Percentiles rank a stretch among this genome's conserved stretches.
Evolutionary conservation across 2,888 invertebrate species (phyloP).

Genomic region (Lasioglossum vierecki): DNA sequence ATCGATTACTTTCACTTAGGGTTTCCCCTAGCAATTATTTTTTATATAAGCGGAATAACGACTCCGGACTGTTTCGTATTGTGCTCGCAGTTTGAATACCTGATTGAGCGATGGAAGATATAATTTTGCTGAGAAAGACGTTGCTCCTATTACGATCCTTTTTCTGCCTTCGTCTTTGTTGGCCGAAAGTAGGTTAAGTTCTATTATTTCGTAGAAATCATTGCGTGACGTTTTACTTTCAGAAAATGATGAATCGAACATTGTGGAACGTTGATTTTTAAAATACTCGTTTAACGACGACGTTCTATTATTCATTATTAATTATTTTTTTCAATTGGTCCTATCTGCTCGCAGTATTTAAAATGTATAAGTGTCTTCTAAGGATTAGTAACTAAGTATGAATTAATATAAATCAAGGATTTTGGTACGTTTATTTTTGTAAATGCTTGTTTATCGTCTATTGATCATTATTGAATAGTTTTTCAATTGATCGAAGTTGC

Average conservation of each 20-base stretch:
- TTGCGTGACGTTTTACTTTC: neutral
- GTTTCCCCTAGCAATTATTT: slow-evolving; percentile 46
- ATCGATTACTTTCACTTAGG: slow-evolving; percentile 49
- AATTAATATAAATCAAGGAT: neutral
- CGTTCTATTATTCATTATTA: neutral
- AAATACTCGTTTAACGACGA: neutral
- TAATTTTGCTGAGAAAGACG: slow-evolving; percentile 28
- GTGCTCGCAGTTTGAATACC: slow-evolving; percentile 36
- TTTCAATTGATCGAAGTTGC: no score
- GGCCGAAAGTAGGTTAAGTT: neutral
- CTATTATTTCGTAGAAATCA: neutral
- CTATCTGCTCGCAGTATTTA: no score
- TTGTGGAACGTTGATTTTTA: neutral
- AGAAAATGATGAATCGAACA: neutral
- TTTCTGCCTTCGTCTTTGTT: neutral
- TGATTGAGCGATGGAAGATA: slow-evolving; percentile 26
- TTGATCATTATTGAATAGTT: neutral
- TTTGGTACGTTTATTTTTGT: neutral
- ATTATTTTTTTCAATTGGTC: neutral
- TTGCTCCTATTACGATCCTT: slow-evolving; percentile 3
- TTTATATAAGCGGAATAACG: slow-evolving; percentile 47
- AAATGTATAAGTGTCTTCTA: neutral
- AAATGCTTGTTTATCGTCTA: neutral
- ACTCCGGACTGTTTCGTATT: slow-evolving; percentile 33
- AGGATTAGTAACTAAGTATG: neutral